These are phyloP conservation scores for Phalacrocorax carbo DNA, from an alignment of 2,113 vertebrate species.

Conservation along the genomic window DNA sequence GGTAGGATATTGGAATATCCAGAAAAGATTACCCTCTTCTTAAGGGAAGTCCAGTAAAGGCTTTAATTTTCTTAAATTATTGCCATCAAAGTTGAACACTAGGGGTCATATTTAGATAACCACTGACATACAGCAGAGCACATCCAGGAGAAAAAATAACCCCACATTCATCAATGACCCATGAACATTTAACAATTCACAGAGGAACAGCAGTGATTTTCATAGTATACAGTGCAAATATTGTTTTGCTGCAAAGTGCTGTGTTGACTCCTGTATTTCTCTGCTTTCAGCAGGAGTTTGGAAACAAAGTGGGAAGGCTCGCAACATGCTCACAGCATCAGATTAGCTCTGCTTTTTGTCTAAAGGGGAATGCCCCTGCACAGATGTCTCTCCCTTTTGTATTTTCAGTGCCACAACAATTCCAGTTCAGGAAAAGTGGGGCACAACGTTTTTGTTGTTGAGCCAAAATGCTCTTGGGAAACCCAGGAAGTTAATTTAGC, in stretches of 20 bases:
- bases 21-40: not conserved
- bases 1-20: not conserved
- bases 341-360: fast-evolving
- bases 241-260: not conserved
- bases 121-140: not conserved
- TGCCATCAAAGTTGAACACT: slow-evolving; percentile 61
- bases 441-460: not conserved
- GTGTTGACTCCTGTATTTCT: not conserved
- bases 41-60: not conserved
- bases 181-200: not conserved
- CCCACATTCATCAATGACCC: not conserved
- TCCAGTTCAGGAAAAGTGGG: not conserved
- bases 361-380: not conserved
- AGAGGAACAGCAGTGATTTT: not conserved
- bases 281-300: not conserved
- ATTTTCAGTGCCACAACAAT: not conserved
- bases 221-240: not conserved
- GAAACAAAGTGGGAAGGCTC: not conserved
- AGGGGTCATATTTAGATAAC: slow-evolving; percentile 74
- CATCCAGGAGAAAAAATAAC: not conserved
- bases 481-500: not conserved
- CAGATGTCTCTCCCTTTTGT: not conserved
- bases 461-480: not conserved
- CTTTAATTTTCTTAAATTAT: not conserved
- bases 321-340: not conserved